Percentiles rank a stretch among this genome's conserved stretches.
Evolutionary conservation across 2,888 invertebrate genomes (phyloP).

Genomic region (Branchellion lobata): DNA sequence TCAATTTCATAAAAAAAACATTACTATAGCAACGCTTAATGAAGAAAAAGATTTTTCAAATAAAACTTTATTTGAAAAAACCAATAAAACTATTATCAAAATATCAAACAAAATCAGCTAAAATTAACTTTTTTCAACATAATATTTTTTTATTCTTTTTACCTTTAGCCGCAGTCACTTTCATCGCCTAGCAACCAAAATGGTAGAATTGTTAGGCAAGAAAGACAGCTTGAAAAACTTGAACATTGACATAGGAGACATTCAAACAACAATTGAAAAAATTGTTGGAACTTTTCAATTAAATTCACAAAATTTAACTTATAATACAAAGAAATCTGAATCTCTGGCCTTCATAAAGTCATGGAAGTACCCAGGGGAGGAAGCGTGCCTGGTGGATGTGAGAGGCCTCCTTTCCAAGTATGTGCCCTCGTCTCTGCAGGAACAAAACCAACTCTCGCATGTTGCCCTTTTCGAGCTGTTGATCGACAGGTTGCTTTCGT

Average conservation of each 20-base stretch:
- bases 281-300: background rate
- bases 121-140: too few relatives aligned
- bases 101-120: too few relatives aligned
- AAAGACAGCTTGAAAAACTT: background rate
- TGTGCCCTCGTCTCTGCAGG: background rate
- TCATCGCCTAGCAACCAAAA: too few relatives aligned
- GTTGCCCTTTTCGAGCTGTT: background rate
- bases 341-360: background rate
- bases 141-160: too few relatives aligned
- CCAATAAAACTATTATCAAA: too few relatives aligned
- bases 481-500: slow-evolving; percentile 16
- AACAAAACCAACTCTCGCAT: background rate
- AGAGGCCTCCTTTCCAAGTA: background rate
- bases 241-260: background rate
- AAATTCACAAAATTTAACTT: background rate
- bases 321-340: background rate
- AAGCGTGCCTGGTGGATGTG: background rate
- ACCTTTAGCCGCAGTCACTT: too few relatives aligned
- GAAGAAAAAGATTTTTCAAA: too few relatives aligned
- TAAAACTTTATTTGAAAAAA: too few relatives aligned
- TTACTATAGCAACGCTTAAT: too few relatives aligned
- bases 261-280: background rate
- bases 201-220: background rate
- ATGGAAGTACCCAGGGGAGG: slow-evolving; percentile 6
- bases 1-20: too few relatives aligned